A percentile compares a stretch with the other conserved stretches of the same genome.
Evolutionary conservation across 2,113 vertebrate species (phyloP).

Genomic region (Picathartes gymnocephalus): DNA sequence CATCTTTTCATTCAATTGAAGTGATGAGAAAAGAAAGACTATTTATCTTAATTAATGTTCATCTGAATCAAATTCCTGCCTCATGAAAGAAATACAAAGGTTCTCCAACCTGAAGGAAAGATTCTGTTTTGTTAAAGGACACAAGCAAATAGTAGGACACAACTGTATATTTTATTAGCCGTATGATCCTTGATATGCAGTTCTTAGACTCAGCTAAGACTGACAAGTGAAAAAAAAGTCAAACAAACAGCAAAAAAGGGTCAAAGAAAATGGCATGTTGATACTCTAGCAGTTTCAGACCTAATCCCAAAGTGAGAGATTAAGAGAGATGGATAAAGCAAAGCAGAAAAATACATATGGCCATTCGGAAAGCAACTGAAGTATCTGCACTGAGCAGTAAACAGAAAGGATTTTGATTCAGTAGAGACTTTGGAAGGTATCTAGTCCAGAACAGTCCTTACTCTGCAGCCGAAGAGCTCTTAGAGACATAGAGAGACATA

Average conservation of each 20-base stretch:
- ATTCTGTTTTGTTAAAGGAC: neutral
- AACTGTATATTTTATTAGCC: neutral
- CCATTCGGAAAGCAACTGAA: neutral
- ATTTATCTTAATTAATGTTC: slow-evolving; percentile 21
- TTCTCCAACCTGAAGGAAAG: neutral
- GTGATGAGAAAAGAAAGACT: neutral
- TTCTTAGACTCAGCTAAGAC: neutral
- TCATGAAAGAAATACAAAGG: neutral
- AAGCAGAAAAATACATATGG: neutral
- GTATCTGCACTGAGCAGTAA: neutral
- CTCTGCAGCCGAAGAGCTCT: neutral
- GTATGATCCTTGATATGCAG: neutral
- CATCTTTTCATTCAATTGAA: neutral
- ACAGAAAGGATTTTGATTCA: neutral
- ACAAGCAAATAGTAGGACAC: neutral
- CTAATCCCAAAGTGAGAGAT: neutral
- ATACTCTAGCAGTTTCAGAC: neutral
- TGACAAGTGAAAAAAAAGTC: neutral
- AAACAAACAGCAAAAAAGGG: neutral
- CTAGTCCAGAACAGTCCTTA: neutral
- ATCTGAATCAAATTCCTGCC: neutral
- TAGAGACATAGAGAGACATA: rapidly evolving
- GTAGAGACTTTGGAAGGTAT: neutral
- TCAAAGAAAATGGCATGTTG: neutral
- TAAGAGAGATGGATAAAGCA: neutral